These are phyloP conservation scores for Daboia siamensis DNA, from an alignment of 2,113 vertebrate genomes.

Conservation along the genomic window DNA sequence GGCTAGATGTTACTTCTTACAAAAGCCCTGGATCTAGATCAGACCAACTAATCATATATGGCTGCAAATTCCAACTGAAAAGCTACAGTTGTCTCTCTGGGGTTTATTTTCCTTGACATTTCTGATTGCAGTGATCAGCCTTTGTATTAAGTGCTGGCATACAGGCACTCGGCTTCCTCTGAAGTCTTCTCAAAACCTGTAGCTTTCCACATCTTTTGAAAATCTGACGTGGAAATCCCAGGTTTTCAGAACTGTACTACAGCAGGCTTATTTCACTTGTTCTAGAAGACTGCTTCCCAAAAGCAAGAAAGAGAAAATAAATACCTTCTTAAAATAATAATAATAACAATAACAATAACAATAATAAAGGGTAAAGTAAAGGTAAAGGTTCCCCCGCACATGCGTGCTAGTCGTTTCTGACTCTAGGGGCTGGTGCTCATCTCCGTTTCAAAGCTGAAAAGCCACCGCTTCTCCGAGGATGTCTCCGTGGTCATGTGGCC, in stretches of 20 bases:
- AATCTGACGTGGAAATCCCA: conserved; percentile 37
- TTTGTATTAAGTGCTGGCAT: conserved; percentile 49
- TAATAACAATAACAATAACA: too few relatives aligned
- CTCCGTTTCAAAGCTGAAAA: too few relatives aligned
- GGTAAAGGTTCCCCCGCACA: too few relatives aligned
- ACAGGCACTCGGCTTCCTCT: conserved; percentile 51
- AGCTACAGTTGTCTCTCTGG: conserved; percentile 42
- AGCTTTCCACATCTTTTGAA: conserved; percentile 61
- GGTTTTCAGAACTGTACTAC: conserved; percentile 19
- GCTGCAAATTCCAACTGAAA: conserved; percentile 53
- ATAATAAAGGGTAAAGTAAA: neutral
- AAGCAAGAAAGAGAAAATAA: neutral
- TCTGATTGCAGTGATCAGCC: conserved; percentile 51
- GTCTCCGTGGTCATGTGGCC: too few relatives aligned
- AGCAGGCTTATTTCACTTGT: conserved; percentile 28
- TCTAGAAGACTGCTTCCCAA: neutral
- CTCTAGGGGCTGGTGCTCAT: too few relatives aligned
- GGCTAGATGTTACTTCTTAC: neutral
- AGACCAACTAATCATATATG: neutral
- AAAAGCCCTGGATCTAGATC: neutral
- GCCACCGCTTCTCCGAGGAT: too few relatives aligned
- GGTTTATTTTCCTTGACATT: conserved; percentile 46
- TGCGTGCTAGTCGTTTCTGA: too few relatives aligned
- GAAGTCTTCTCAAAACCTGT: conserved; percentile 51
- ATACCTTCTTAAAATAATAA: neutral